These are phyloP conservation scores for Megalopta genalis DNA, from an alignment of 1,140 invertebrate species.

Conservation along the genomic window DNA sequence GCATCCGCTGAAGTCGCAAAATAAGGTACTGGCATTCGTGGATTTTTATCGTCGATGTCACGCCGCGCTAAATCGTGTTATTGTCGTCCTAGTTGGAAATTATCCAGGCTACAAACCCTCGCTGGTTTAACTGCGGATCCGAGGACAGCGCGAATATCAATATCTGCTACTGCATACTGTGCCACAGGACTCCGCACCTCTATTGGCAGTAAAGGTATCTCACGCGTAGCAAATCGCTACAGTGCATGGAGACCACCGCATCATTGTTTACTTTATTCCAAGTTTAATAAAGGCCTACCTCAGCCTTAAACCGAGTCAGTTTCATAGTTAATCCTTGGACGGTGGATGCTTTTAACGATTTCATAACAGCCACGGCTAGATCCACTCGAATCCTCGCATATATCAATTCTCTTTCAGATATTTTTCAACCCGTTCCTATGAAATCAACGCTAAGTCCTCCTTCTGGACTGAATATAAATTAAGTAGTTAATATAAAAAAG, in stretches of 20 bases:
- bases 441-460: too few relatives aligned
- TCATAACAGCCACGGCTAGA: too few relatives aligned
- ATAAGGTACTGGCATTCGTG: constrained; percentile 43
- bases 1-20: constrained; percentile 15
- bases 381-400: too few relatives aligned
- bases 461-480: too few relatives aligned
- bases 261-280: too few relatives aligned
- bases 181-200: neutral
- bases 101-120: constrained; percentile 51
- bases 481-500: too few relatives aligned
- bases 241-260: neutral
- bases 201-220: neutral
- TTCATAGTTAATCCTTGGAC: too few relatives aligned
- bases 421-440: too few relatives aligned
- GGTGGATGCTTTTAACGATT: too few relatives aligned
- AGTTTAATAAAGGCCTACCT: too few relatives aligned
- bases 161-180: constrained; percentile 18
- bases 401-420: too few relatives aligned
- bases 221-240: neutral
- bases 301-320: too few relatives aligned
- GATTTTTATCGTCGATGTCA: constrained; percentile 41
- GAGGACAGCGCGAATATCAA: constrained; percentile 45
- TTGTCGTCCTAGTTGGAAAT: constrained; percentile 62
- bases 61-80: constrained; percentile 40
- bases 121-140: constrained; percentile 39